Evolutionary conservation across 53 echinoderm and acorn worm species (phyloP).

Genomic region (Zoroaster sp.): DNA sequence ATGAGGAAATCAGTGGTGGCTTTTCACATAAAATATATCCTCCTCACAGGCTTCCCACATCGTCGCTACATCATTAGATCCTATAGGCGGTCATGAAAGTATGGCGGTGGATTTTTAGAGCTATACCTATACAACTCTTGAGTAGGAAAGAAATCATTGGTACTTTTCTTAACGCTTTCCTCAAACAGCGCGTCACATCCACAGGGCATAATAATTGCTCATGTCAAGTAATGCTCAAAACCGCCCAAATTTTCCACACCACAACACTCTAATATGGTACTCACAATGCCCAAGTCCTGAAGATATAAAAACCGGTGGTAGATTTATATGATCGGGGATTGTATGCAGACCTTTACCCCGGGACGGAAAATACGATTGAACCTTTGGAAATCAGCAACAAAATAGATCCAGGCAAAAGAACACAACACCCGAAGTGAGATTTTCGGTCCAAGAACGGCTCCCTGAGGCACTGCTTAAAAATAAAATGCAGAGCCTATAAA

Average conservation of each 20-base stretch:
- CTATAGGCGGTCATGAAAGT: neutral
- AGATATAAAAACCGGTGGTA: neutral
- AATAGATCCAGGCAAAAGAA: conserved; percentile 27
- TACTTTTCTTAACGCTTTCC: neutral
- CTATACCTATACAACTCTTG: neutral
- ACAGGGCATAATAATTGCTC: conserved; percentile 46
- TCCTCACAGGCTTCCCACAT: too few species aligned
- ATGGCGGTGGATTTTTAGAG: neutral
- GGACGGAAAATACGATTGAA: neutral
- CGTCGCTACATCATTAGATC: too few species aligned
- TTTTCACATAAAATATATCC: too few species aligned
- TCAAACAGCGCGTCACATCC: conserved; percentile 37
- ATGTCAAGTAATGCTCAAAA: conserved; percentile 33
- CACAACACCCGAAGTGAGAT: conserved; percentile 27
- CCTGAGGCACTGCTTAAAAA: neutral
- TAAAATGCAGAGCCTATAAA: conserved; percentile 4
- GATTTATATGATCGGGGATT: conserved; percentile 7
- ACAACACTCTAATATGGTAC: conserved; percentile 14
- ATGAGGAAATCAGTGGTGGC: too few species aligned
- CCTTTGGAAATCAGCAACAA: conserved; percentile 31
- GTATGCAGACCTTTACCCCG: neutral
- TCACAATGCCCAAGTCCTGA: conserved; percentile 20
- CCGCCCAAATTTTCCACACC: conserved; percentile 40
- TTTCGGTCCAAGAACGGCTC: neutral
- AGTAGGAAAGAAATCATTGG: neutral